These are phyloP conservation scores for Drosophila borborema DNA, from an alignment of 2,888 invertebrate species.

Conservation along the genomic window DNA sequence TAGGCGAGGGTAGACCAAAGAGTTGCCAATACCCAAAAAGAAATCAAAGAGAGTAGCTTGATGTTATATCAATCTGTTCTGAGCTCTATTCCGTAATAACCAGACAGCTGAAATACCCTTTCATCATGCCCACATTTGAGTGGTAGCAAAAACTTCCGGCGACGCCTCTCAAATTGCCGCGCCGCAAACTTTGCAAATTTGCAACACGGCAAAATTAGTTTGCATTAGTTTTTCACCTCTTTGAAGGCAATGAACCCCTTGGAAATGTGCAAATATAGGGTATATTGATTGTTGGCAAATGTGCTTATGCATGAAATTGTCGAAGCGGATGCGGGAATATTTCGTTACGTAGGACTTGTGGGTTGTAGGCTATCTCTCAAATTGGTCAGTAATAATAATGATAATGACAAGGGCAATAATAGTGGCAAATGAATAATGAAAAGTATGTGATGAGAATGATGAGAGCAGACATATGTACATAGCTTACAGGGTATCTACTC, in stretches of 20 bases:
- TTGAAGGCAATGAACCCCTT: background rate
- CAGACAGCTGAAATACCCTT: background rate
- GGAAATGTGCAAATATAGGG: background rate
- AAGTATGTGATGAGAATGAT: background rate
- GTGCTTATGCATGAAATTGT: background rate
- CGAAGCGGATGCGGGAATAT: background rate
- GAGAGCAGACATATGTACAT: too few relatives aligned
- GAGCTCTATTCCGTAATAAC: background rate
- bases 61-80: background rate
- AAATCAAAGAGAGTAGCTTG: too few relatives aligned
- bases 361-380: too few relatives aligned
- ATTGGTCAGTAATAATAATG: background rate
- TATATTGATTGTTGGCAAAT: background rate
- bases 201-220: conserved; percentile 57
- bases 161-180: conserved; percentile 42
- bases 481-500: background rate
- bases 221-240: conserved; percentile 32
- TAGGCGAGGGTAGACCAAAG: background rate
- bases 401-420: background rate
- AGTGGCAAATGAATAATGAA: too few relatives aligned
- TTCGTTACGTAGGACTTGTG: background rate
- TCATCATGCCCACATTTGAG: background rate
- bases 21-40: background rate
- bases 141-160: conserved; percentile 38
- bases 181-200: conserved; percentile 44